phyloP scores from a whole-genome alignment of 2,888 invertebrate species.

The Cerceris ruficornis region DNA sequence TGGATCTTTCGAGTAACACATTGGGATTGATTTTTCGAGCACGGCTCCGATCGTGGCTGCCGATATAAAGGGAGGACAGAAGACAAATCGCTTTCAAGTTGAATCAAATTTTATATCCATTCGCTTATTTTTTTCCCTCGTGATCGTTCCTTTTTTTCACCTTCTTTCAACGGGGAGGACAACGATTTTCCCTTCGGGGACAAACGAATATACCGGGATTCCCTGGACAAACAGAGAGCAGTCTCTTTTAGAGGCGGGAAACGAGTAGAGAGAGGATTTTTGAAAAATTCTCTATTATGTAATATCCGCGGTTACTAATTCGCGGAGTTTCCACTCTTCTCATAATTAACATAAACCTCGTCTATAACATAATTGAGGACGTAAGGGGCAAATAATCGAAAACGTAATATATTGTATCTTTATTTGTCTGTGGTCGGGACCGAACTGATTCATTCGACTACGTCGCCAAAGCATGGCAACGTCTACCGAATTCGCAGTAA shows the following conservation, averaged over 20 bases:
- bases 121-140: neutral
- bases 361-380: no score
- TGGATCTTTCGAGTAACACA: slow-evolving; percentile 59
- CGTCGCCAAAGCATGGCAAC: no score
- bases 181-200: neutral
- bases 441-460: no score
- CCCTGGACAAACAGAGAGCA: neutral
- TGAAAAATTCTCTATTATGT: no score
- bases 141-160: neutral
- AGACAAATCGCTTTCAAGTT: slow-evolving; percentile 48
- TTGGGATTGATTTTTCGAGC: slow-evolving; percentile 57
- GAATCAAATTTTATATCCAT: slow-evolving; percentile 36
- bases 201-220: neutral
- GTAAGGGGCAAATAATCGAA: no score
- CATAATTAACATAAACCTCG: no score
- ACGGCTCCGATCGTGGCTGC: slow-evolving; percentile 35
- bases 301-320: no score
- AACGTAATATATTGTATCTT: no score
- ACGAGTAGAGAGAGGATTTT: neutral
- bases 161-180: neutral
- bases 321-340: no score
- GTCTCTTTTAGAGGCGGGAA: neutral
- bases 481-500: no score
- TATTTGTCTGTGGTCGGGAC: no score
- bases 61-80: slow-evolving; percentile 26